Evolutionary conservation across 2,888 invertebrate species (phyloP), one percentile per base, ranked within the genome.

Genomic region (Matsumyia berberina): DNA sequence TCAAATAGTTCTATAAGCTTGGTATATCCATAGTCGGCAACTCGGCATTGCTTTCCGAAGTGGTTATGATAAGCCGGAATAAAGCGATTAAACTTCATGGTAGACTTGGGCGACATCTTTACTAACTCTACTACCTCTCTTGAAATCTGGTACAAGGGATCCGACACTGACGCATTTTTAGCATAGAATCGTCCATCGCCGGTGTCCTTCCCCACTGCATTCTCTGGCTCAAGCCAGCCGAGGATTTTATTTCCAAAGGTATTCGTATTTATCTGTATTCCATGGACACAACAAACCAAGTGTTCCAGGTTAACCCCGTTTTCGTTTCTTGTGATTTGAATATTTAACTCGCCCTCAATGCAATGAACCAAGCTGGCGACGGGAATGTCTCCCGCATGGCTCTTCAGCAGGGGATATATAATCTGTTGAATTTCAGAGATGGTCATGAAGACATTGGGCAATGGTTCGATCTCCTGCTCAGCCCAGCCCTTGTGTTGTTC

Each of bases 1-100:
- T 97, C 96, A 51, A 99, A 94, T 42, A 99, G 93, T 91, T 98
- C 98, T 17, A 97, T 95, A 1, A 99, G 93, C 91, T 97, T 97
- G 0, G 97, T 97, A 89, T 96, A 98, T n/a, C 99, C 99, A 90
- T 98, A 99, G 92, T 98, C 97, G 6, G 98, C 97, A 0, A 99
- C 98, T 66, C 98, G 94, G 90, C 98, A 98, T 91, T 99, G 98
- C 35, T 97, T 94, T 0, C 98, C 98, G 91, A 98, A 99, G 91
- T 98, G 98, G 92, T 98, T 98, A 90, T 99, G 98, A 92, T 98
- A 99, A 0, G 97, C 96, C 1, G 98, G 98, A 88, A 98, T 98
- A 87, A 98, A 96, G 89, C 97, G 96, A 91, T 93, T 94, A 90
- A 96, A 95, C 3, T 95, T 94, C 92, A 99, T 94, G 73, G 96